Base-by-base conservation (phyloP, 2,888 invertebrate species). In the Platycheirus albimanus region DNA sequence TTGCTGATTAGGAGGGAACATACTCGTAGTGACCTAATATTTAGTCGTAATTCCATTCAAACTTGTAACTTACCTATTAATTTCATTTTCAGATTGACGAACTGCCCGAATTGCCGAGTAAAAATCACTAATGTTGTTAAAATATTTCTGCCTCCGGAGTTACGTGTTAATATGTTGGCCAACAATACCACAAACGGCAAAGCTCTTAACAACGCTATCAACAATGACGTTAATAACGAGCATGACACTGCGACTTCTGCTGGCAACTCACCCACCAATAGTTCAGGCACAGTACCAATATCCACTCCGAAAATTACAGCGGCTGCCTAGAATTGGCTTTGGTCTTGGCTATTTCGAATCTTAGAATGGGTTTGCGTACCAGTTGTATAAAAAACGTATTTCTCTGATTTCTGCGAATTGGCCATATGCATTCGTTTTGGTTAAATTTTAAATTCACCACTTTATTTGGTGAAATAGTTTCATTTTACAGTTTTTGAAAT, bases 101-200 rank as follows among this genome's bases (percentile, higher is more conserved):
- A 87, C 70, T 91, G 91, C 80, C 91, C 91, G 4, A 89, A 89
- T 84, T 91, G 91, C 74, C 90, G 91, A 15, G 88, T 88, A 0
- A 90, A 88, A 86, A 88, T 90, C 51, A 88, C 88, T 70, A 88
- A 86, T 86, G 88, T 89, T 76, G 89, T 88, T 83, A 90, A 90
- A 88, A 88, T 91, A 85, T 91, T 88, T 87, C 87, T 91, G 84
- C 90, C 90, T 58, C 88, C 90, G 13, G 90, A 90, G 85, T 86
- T 90, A 83, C 88, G 90, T 84, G 77, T 85, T n/a, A 81, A 80
- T 71, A 76, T 80, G 70, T 43, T 75, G 13, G 79, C 78, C 69
- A 71, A 72, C 11, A 66, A 41, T 11, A 38, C 45, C 33, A 54
- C 54, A 13, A 45, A 51, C 38, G 61, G 15, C 8, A 70, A 75